A percentile compares a stretch with the other conserved stretches of the same genome.
Evolutionary conservation across 2,797 vertebrate species (phyloP).

Genomic region (Siniperca scherzeri): DNA sequence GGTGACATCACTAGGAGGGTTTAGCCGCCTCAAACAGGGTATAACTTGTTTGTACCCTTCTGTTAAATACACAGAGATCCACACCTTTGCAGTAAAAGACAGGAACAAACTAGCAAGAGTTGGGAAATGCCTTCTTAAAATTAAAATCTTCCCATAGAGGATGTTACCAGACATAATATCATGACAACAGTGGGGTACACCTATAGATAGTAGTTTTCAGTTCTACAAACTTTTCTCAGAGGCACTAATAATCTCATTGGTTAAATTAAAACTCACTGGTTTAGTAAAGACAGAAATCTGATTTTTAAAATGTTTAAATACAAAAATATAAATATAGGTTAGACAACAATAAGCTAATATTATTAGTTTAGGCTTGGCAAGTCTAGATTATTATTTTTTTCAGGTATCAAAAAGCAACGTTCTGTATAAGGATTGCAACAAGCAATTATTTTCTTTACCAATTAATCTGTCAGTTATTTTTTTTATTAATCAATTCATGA

Average conservation of each 20-base stretch:
- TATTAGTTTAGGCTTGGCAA: background rate
- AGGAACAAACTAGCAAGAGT: background rate
- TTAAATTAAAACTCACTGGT: background rate
- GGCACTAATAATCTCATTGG: slow-evolving; percentile 19
- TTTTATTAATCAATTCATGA: background rate
- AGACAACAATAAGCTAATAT: background rate
- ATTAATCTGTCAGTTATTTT: background rate
- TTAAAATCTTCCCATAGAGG: background rate
- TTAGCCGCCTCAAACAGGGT: slow-evolving; percentile 26
- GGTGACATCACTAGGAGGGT: slow-evolving; percentile 22
- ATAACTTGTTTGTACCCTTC: background rate
- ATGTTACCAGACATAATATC: background rate
- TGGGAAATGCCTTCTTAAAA: slow-evolving; percentile 6
- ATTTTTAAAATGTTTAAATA: background rate
- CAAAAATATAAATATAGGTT: background rate
- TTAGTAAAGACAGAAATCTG: slow-evolving; percentile 1
- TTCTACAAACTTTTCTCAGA: slow-evolving; percentile 12
- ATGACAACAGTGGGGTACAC: background rate
- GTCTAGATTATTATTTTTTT: background rate
- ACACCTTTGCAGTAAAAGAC: slow-evolving; percentile 15
- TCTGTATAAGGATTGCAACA: background rate
- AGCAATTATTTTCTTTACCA: background rate
- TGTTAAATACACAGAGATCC: slow-evolving; percentile 16
- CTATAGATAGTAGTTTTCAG: background rate
- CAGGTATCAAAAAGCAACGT: background rate